Conservation (phyloP, 2,113 vertebrate species). For the Puma concolor region DNA sequence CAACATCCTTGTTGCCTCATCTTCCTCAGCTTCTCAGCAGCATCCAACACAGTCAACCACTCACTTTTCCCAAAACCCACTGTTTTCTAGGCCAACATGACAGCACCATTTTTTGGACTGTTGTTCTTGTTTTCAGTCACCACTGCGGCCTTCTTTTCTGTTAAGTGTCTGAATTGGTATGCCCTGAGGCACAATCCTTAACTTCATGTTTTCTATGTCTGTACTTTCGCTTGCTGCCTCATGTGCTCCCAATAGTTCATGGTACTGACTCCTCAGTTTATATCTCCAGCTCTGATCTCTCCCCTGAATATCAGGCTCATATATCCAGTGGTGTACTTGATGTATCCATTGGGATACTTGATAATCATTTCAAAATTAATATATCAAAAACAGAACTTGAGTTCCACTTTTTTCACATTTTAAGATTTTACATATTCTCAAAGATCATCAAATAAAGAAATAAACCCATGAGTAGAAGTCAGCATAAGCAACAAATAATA, state of each 20-base stretch:
- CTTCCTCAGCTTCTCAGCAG: not conserved
- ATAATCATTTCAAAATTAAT: not conserved
- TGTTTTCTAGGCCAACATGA: not conserved
- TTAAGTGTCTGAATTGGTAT: not conserved
- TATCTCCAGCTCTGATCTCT: not conserved
- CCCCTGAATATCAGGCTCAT: not conserved
- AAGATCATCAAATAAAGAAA: not conserved
- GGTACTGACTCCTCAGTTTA: not conserved
- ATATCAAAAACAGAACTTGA: not conserved
- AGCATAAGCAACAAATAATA: not conserved
- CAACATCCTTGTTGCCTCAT: not conserved
- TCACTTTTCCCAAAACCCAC: not conserved
- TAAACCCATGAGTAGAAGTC: slow-evolving; percentile 5
- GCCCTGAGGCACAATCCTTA: not conserved
- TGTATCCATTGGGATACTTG: not conserved
- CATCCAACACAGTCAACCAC: not conserved
- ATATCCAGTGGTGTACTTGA: not conserved
- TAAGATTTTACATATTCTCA: not conserved
- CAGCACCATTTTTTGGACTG: not conserved
- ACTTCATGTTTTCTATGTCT: not conserved
- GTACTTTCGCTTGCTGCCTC: not conserved
- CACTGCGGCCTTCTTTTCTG: not conserved
- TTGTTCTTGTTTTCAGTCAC: not conserved
- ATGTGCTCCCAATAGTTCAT: not conserved
- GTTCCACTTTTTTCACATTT: not conserved